Conservation (phyloP, 2,113 vertebrate species). For the Bufo gargarizans region DNA sequence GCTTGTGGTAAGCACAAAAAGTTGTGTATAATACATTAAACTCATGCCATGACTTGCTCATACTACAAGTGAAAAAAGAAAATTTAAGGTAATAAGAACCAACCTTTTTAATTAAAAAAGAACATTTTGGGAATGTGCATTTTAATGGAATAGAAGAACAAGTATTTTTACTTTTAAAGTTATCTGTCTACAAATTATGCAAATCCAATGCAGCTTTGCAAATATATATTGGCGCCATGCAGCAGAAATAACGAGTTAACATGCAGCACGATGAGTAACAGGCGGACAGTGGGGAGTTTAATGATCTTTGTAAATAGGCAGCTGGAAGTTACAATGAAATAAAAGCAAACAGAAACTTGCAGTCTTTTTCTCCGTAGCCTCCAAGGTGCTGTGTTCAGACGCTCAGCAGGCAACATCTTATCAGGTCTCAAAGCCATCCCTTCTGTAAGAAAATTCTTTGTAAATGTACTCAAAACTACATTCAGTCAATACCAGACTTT, state of each 20-base stretch:
- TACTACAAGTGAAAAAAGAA: neutral
- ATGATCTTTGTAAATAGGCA: conserved; percentile 53
- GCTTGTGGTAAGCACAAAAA: neutral
- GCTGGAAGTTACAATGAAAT: conserved; percentile 47
- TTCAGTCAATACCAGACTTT: conserved; percentile 37
- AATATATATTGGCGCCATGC: neutral
- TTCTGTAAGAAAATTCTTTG: conserved; percentile 36
- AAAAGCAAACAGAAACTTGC: conserved; percentile 40
- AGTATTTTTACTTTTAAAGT: neutral
- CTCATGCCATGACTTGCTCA: neutral
- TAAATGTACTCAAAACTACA: conserved; percentile 29
- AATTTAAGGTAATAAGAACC: neutral
- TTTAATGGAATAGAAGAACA: neutral
- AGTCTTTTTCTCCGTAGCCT: conserved; percentile 47
- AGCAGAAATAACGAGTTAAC: conserved; percentile 40
- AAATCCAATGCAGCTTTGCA: conserved; percentile 20
- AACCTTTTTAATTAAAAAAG: neutral
- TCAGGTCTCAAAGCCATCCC: conserved; percentile 39
- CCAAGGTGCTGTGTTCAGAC: conserved; percentile 41
- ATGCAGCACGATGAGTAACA: conserved; percentile 7
- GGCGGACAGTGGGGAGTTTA: conserved; percentile 33
- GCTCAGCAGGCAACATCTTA: conserved; percentile 42
- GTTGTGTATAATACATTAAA: neutral
- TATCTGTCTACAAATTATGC: neutral
- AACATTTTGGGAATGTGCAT: neutral